phyloP scores from a whole-genome alignment of 1,140 invertebrate species.

The Bactericera cockerelli region DNA sequence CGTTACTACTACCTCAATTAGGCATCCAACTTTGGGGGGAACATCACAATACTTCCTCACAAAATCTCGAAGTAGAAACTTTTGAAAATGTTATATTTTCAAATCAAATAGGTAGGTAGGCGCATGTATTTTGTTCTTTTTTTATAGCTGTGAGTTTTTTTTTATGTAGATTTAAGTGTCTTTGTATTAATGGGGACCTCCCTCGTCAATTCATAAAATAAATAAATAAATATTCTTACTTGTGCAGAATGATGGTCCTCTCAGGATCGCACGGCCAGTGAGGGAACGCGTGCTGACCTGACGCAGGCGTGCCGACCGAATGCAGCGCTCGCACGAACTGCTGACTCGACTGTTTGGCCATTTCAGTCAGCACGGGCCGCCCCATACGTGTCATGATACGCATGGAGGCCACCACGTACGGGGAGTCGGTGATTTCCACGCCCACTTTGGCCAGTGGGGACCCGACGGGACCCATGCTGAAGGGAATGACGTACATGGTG shows the following conservation, averaged over 20 bases:
- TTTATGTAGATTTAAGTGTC: too few species aligned
- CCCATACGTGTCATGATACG: constrained; percentile 96
- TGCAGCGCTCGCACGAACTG: constrained; percentile 82
- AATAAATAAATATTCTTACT: too few species aligned
- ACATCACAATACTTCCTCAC: too few species aligned
- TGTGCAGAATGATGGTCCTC: constrained; percentile 73
- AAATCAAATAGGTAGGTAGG: too few species aligned
- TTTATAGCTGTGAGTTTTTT: too few species aligned
- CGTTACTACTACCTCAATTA: too few species aligned
- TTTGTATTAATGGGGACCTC: too few species aligned
- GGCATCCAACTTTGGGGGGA: too few species aligned
- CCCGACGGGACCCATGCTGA: constrained; percentile 95
- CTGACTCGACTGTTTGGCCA: constrained; percentile 50
- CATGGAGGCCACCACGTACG: constrained; percentile 97
- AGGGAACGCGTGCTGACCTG: constrained; percentile 38
- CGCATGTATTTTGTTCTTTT: too few species aligned
- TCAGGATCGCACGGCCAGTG: constrained; percentile 97
- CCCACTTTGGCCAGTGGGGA: constrained; percentile 94
- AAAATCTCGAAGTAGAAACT: too few species aligned
- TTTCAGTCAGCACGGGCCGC: constrained; percentile 46
- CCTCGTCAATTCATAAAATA: too few species aligned
- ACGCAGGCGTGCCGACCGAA: constrained; percentile 66
- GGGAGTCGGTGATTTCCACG: constrained; percentile 90
- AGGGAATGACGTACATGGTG: constrained; percentile 98
- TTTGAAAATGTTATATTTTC: too few species aligned